A percentile compares a stretch with the other conserved stretches of the same genome.
phyloP scores from a whole-genome alignment of 2,113 vertebrate genomes.

The Oryzias melastigma region DNA sequence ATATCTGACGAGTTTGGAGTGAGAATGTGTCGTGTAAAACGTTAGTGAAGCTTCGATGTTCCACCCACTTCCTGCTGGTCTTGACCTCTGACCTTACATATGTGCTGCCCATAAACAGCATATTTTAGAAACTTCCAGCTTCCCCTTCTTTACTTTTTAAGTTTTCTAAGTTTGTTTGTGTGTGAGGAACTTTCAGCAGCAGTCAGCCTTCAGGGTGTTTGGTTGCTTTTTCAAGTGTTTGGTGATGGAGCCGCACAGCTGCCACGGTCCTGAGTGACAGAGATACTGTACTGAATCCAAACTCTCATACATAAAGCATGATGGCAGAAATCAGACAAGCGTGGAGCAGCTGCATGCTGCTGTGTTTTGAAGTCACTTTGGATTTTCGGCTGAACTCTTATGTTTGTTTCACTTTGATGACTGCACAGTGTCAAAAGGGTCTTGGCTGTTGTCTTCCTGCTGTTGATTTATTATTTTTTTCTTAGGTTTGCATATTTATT shows the following conservation, averaged over 20 bases:
- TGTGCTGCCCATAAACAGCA: too few species aligned
- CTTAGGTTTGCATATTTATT: constrained; percentile 12
- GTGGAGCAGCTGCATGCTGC: constrained; percentile 6
- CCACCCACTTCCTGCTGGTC: too few species aligned
- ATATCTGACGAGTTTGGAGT: too few species aligned
- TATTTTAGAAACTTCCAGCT: too few species aligned
- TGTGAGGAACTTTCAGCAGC: background rate
- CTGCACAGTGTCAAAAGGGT: constrained; percentile 1
- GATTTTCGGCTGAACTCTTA: constrained; percentile 13
- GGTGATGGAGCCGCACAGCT: constrained; percentile 5
- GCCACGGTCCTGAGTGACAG: constrained; percentile 6
- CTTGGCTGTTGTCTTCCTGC: background rate
- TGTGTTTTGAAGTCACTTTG: constrained; percentile 5
- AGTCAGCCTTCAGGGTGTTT: background rate
- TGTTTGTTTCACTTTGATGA: constrained; percentile 5
- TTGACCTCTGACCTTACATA: too few species aligned
- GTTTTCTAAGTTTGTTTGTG: too few species aligned
- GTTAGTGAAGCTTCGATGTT: too few species aligned
- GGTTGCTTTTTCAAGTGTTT: constrained; percentile 18
- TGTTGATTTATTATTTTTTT: background rate
- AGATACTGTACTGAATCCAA: constrained; percentile 14
- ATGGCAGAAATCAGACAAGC: constrained; percentile 11
- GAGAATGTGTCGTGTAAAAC: too few species aligned
- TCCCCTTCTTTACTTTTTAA: too few species aligned
- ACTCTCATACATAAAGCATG: constrained; percentile 36